Evolutionary conservation across 2,797 vertebrate species (phyloP).

Genomic region (Cyprinodon diabolis): DNA sequence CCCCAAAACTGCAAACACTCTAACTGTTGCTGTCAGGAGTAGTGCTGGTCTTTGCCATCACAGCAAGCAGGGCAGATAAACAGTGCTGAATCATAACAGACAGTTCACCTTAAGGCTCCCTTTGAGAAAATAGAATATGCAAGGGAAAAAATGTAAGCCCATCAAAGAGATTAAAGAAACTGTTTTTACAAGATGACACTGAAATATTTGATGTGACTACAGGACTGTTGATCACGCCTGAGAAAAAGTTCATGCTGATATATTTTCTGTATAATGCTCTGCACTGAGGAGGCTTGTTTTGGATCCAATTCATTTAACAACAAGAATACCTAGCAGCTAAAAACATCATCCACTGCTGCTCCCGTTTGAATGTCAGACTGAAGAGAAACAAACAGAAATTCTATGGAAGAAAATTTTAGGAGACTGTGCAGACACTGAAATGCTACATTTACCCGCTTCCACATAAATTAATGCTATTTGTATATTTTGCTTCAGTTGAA

Average conservation of each 20-base stretch:
- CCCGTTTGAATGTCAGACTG: conserved; percentile 39
- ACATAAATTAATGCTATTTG: conserved; percentile 25
- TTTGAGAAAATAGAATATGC: conserved; percentile 44
- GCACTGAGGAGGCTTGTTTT: conserved; percentile 58
- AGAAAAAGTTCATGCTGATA: conserved; percentile 45
- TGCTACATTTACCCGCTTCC: conserved; percentile 20
- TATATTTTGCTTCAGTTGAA: conserved; percentile 39
- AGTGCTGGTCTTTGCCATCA: conserved; percentile 45
- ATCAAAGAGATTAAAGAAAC: conserved; percentile 64
- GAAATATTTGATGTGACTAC: conserved; percentile 58
- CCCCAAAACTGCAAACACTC: conserved; percentile 47
- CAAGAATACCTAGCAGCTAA: conserved; percentile 50
- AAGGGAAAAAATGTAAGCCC: conserved; percentile 33
- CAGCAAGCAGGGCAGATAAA: conserved; percentile 49
- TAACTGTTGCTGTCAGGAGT: conserved; percentile 56
- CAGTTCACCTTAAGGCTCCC: conserved; percentile 46
- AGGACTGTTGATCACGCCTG: conserved; percentile 44
- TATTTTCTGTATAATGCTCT: conserved; percentile 48
- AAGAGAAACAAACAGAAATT: conserved; percentile 12
- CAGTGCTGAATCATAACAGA: conserved; percentile 55
- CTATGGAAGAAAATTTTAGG: conserved; percentile 18
- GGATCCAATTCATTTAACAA: conserved; percentile 61
- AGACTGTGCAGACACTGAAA: conserved; percentile 51
- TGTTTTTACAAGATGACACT: conserved; percentile 57
- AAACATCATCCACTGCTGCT: conserved; percentile 34